phyloP scores from a whole-genome alignment of 2,797 vertebrate species.

The Merluccius polli region DNA sequence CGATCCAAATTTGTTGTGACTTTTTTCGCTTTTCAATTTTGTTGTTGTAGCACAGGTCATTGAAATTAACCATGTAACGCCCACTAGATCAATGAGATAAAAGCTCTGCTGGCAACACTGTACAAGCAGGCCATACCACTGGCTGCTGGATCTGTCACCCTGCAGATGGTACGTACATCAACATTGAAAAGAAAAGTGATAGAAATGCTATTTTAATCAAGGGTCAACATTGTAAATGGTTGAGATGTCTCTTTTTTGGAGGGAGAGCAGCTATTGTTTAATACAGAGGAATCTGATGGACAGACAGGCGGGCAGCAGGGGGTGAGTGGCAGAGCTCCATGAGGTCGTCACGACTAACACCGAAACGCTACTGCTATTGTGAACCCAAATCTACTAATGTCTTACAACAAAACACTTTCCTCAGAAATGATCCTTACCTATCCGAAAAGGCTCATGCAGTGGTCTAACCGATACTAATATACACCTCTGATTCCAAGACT shows the following conservation, averaged over 20 bases:
- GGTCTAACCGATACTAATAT: not conserved
- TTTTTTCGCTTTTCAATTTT: not conserved
- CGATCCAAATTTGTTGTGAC: not conserved
- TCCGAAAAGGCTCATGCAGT: not conserved
- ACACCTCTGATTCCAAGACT: not conserved
- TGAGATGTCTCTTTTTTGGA: constrained; percentile 65
- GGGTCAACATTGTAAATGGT: constrained; percentile 37
- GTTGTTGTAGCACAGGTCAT: not conserved
- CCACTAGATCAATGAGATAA: constrained; percentile 75
- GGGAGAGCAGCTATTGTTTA: constrained; percentile 70
- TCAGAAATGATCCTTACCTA: not conserved
- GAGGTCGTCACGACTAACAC: constrained; percentile 31
- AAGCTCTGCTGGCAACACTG: constrained; percentile 68
- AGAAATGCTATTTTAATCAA: not conserved
- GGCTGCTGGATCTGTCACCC: constrained; percentile 61
- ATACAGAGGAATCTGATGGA: constrained; percentile 52
- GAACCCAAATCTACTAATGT: not conserved
- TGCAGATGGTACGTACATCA: constrained; percentile 73
- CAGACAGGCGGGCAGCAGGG: constrained; percentile 53
- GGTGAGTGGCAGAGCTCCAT: constrained; percentile 65
- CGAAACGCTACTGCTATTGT: constrained; percentile 3
- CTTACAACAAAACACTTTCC: not conserved
- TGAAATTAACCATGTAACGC: not conserved
- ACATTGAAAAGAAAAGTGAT: not conserved
- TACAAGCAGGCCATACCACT: constrained; percentile 72